Conservation (phyloP, 2,113 vertebrate species). For the Myodes glareolus region DNA sequence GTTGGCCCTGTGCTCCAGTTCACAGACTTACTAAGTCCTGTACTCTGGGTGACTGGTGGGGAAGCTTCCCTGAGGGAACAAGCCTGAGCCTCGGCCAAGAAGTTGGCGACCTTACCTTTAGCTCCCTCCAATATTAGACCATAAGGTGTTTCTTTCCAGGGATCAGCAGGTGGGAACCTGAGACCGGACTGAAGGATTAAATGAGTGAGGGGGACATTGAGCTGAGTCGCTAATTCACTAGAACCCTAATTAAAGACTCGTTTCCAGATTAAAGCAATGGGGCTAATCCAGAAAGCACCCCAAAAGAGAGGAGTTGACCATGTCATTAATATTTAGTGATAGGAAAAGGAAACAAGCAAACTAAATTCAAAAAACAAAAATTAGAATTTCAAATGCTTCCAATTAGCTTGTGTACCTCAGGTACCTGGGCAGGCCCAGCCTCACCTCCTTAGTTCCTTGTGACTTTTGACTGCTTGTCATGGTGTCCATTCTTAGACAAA, state of each 20-base stretch:
- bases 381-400: not conserved
- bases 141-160: not conserved
- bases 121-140: not conserved
- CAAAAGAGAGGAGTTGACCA: not conserved
- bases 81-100: not conserved
- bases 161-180: not conserved
- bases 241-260: not conserved
- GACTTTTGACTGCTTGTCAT: not conserved
- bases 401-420: not conserved
- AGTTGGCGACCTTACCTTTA: not conserved
- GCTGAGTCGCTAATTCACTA: not conserved
- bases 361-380: not conserved
- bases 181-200: not conserved
- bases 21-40: no score
- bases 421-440: accelerated
- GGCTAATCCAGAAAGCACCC: not conserved
- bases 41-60: not conserved
- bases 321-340: not conserved
- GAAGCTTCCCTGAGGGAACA: accelerated
- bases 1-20: not conserved
- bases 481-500: not conserved
- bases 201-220: not conserved
- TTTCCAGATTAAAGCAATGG: not conserved
- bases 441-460: not conserved
- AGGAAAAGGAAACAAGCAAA: not conserved